phyloP scores from a whole-genome alignment of 2,888 invertebrate species.

The Mycalesis mineus region DNA sequence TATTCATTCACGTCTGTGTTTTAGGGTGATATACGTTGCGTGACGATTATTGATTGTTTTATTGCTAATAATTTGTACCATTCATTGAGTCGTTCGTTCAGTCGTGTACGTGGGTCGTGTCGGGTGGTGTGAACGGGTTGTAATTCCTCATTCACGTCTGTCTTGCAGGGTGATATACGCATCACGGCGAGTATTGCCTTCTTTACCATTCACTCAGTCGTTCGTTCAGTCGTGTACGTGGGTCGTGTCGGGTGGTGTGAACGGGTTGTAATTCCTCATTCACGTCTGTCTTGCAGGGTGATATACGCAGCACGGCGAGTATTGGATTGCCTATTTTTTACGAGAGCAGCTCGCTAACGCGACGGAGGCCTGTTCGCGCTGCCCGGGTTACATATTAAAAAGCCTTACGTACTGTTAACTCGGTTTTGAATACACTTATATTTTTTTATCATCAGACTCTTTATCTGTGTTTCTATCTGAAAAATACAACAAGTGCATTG shows the following conservation, averaged over 20 bases:
- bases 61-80: too few species aligned
- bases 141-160: conserved; percentile 43
- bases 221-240: too few species aligned
- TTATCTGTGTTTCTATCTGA: too few species aligned
- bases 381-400: background rate
- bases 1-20: too few species aligned
- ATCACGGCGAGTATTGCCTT: conserved; percentile 36
- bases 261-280: conserved; percentile 37
- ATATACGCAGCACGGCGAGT: conserved; percentile 36
- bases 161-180: conserved; percentile 40
- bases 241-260: conserved; percentile 29
- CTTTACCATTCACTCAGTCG: too few species aligned
- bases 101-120: conserved; percentile 6
- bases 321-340: conserved; percentile 36
- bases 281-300: conserved; percentile 41
- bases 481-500: too few species aligned
- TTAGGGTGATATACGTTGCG: too few species aligned
- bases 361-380: conserved; percentile 10
- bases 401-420: background rate
- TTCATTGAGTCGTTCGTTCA: too few species aligned
- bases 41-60: too few species aligned
- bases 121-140: conserved; percentile 28
- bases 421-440: background rate
- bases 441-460: too few species aligned
- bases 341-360: conserved; percentile 4